A percentile compares a stretch with the other conserved stretches of the same genome.
Conservation (phyloP, 2,888 invertebrate genomes). For the Bimastos eiseni region DNA sequence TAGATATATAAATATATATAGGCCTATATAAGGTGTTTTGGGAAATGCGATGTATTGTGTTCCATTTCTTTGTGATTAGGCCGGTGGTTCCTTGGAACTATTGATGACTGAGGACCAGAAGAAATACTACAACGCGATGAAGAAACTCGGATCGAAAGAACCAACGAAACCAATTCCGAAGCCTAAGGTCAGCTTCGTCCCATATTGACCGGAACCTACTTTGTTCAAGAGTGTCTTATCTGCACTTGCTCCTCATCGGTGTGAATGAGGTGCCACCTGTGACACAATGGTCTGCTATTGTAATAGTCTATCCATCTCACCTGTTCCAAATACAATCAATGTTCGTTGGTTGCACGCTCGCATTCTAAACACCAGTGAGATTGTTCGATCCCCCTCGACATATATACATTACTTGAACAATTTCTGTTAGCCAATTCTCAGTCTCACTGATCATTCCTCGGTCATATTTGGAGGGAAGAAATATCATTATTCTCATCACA, state of each 20-base stretch:
- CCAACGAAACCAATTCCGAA: slow-evolving; percentile 96
- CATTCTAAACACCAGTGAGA: background rate
- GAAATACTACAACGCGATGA: slow-evolving; percentile 99
- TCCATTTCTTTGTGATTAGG: slow-evolving; percentile 79
- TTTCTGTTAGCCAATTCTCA: too few relatives aligned
- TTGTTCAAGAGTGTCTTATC: background rate
- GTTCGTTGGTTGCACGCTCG: background rate
- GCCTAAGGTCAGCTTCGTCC: slow-evolving; percentile 76
- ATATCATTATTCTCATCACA: too few relatives aligned
- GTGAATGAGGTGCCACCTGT: background rate
- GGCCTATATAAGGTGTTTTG: too few relatives aligned
- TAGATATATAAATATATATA: too few relatives aligned
- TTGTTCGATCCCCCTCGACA: too few relatives aligned
- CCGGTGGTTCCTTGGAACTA: slow-evolving; percentile 96
- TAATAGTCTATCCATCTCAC: too few relatives aligned
- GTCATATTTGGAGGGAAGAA: too few relatives aligned
- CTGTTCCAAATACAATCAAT: background rate
- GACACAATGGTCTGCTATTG: background rate
- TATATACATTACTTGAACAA: too few relatives aligned
- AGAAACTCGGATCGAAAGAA: slow-evolving; percentile 98
- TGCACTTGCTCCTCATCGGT: background rate
- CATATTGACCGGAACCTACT: background rate
- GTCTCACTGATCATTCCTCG: background rate
- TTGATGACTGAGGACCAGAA: slow-evolving; percentile 99
- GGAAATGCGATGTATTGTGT: too few relatives aligned